A percentile compares a stretch with the other conserved stretches of the same genome.
phyloP scores from a whole-genome alignment of 1,140 invertebrate species.

The Drosophila setifemur region DNA sequence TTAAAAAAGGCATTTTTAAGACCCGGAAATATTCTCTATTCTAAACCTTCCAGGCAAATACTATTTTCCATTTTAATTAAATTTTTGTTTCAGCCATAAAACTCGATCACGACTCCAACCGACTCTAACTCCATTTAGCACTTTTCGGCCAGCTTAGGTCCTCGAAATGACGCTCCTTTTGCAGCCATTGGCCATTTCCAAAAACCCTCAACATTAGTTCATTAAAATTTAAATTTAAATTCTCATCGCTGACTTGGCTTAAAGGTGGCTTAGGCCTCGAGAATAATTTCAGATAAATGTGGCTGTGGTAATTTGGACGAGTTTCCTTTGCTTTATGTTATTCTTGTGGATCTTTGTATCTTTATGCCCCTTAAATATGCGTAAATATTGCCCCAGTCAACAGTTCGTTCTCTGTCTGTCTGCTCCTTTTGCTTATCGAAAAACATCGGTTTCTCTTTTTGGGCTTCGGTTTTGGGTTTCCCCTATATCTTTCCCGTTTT shows the following conservation, averaged over 20 bases:
- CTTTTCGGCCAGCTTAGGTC: not conserved
- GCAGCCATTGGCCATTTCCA: slow-evolving; percentile 5
- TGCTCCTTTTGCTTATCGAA: slow-evolving; percentile 50
- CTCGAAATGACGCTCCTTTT: slow-evolving; percentile 15
- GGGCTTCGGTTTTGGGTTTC: too few relatives aligned
- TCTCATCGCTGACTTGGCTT: slow-evolving; percentile 32
- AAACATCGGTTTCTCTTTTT: too few relatives aligned
- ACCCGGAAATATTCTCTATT: too few relatives aligned
- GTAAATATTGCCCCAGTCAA: slow-evolving; percentile 48
- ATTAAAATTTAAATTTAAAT: slow-evolving; percentile 54
- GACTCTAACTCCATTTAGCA: slow-evolving; percentile 20
- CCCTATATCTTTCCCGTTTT: slow-evolving; percentile 16
- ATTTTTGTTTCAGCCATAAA: not conserved
- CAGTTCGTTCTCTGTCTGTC: slow-evolving; percentile 22
- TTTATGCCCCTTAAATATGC: slow-evolving; percentile 40
- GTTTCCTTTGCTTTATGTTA: slow-evolving; percentile 43
- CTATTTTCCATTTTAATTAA: not conserved
- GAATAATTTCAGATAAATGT: slow-evolving; percentile 49
- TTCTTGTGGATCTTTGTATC: slow-evolving; percentile 46
- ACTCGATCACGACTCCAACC: not conserved
- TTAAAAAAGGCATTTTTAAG: too few relatives aligned
- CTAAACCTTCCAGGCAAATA: not conserved
- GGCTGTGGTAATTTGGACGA: slow-evolving; percentile 33
- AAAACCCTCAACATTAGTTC: slow-evolving; percentile 51
- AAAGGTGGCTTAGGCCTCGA: slow-evolving; percentile 30